Evolutionary conservation across 2,113 vertebrate species (phyloP), one percentile per base, ranked within the genome.

Genomic region (Sisor rabdophorus): DNA sequence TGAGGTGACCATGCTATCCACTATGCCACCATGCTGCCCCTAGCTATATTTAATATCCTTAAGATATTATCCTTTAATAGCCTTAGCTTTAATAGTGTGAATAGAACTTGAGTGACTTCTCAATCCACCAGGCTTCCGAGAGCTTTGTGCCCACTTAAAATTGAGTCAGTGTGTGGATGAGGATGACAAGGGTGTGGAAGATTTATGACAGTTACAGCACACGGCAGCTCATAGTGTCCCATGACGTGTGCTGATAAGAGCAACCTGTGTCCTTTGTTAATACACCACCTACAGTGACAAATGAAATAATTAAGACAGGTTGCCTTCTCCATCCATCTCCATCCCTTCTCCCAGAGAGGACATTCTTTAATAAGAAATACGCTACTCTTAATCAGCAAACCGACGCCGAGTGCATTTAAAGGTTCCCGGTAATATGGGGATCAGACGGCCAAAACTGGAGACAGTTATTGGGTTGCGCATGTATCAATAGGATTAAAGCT

Each of bases 391-490:
- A 84, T 89, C 88, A 88, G 83, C 89, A 89, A 90, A 90, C 90
- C 86, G 90, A 91, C 86, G 88, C 90, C 90, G 88, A 81, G 78
- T 82, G 86, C 90, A 91, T 92, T 92, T 91, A 91, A 87, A 89
- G 86, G 84, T 82, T 75, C 79, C 50, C 76, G 54, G 67, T 90
- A 88, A 89, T 86, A 83, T 81, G 73, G 85, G 65, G 79, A 81
- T 75, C 83, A 84, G 83, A 86, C 81, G 74, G 86, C 76, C 82
- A 84, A 81, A 44, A 76, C 84, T 55, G 11, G 76, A 84, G 83
- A 28, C 71, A 22, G 91, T 89, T 89, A 88, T 89, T 73, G 79
- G 84, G 86, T 86, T 88, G 81, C 85, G 87, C 84, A 84, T 90
- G 88, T 87, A 89, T 90, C 89, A 89, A 80, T 81, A 52, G 85